Evolutionary conservation across 2,113 vertebrate species (phyloP), one percentile per base, ranked within the genome.

Genomic region (Gracilinanus agilis): DNA sequence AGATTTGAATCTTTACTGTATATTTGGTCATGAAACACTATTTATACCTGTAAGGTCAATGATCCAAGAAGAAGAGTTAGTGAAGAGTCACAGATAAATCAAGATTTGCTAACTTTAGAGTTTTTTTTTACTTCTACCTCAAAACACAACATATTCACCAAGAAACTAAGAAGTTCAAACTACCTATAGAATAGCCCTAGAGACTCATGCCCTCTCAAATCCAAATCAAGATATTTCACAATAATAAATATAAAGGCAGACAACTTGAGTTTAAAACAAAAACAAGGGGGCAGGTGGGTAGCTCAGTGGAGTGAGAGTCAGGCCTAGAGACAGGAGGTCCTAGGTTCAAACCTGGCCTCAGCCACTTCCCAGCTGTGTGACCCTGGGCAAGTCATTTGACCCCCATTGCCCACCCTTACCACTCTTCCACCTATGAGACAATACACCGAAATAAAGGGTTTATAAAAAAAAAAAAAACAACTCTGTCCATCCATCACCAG

Each of bases 191-290:
- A 5, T n/a, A 75, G 34, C 34, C 61, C 61, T 75, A n/a, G 4
- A 75, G 61, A 75, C 61, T 75, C n/a, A n/a, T 34, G 29, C 67
- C n/a, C 34, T 40, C 67, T 40, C n/a, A 83, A 40, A 83, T 83
- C 67, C 40, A 83, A 83, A 83, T 83, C n/a, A 83, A 83, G 67
- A 83, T 83, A 83, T 83, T 83, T 83, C 67, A 83, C n/a, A 67
- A 83, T 83, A 40, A 40, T 83, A 83, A 83, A 83, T 83, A 83
- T 19, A 83, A 83, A 83, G 67, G 5, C 67, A 75, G 34, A 5
- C 67, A 40, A 83, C 67, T 40, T 40, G 34, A 83, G n/a, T 83
- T 40, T 83, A 83, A 83, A 75, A 83, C 7, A 83, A 83, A 83
- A 83, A n/a, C n/a, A n/a, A n/a, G n/a, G n/a, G n/a, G n/a, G n/a